These are phyloP conservation scores for Cavia porcellus DNA, from an alignment of 2,113 vertebrate genomes.

Conservation along the genomic window DNA sequence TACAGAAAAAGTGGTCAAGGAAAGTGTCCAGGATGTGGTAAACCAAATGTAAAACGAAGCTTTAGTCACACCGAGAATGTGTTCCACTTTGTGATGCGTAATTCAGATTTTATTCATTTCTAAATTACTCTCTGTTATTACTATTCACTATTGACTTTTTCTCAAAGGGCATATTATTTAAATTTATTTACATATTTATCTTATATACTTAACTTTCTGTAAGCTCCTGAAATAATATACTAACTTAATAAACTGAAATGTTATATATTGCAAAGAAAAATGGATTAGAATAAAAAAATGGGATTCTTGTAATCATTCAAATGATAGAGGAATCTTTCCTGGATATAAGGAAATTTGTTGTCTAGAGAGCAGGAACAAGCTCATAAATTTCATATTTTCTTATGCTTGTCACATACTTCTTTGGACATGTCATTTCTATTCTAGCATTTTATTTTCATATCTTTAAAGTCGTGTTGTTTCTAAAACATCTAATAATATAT, in stretches of 20 bases:
- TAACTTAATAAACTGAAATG: background rate
- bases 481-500: background rate
- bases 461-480: background rate
- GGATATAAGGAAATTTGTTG: background rate
- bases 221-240: background rate
- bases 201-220: background rate
- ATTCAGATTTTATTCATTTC: background rate
- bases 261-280: background rate
- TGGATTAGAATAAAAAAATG: background rate
- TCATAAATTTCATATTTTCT: background rate
- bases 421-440: background rate
- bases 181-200: slow-evolving; percentile 26
- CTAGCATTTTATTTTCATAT: background rate
- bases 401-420: background rate
- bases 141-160: background rate
- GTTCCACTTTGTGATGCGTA: background rate
- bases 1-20: background rate
- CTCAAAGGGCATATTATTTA: background rate
- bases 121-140: background rate
- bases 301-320: background rate
- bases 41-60: background rate
- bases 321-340: background rate
- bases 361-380: background rate
- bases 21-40: background rate
- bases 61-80: background rate